Evolutionary conservation across 1,140 invertebrate species (phyloP).

Genomic region (Drosophila lowei): DNA sequence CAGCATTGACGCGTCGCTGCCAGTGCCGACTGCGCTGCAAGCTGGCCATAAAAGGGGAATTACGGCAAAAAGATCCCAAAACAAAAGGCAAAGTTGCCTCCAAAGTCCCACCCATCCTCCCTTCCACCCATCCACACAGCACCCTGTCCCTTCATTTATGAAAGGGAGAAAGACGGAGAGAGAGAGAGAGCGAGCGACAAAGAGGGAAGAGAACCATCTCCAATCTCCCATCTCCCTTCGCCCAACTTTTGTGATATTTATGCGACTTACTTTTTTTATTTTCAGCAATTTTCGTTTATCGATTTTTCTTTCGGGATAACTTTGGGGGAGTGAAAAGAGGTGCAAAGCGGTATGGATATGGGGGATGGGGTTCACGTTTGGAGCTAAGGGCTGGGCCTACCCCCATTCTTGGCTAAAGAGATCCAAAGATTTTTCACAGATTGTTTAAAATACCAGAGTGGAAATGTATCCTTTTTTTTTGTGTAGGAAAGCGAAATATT

Average conservation of each 20-base stretch:
- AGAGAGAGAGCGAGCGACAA: not conserved
- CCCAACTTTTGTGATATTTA: constrained; percentile 36
- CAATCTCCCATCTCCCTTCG: not conserved
- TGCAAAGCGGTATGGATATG: too few species aligned
- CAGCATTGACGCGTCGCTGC: constrained; percentile 28
- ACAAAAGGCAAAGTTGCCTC: constrained; percentile 57
- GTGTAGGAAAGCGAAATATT: too few species aligned
- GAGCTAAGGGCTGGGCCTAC: too few species aligned
- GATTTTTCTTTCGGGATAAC: constrained; percentile 45
- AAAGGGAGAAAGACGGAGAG: constrained; percentile 11
- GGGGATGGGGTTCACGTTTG: too few species aligned
- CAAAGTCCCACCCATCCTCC: not conserved
- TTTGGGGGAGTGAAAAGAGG: constrained; percentile 4
- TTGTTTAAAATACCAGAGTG: too few species aligned
- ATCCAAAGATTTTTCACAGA: too few species aligned
- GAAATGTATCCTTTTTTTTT: too few species aligned
- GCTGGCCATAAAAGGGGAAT: constrained; percentile 62
- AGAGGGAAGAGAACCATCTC: not conserved
- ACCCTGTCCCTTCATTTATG: constrained; percentile 38
- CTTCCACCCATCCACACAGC: not conserved
- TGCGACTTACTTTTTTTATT: constrained; percentile 54
- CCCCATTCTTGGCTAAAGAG: too few species aligned
- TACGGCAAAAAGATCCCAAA: constrained; percentile 50
- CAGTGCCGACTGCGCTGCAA: constrained; percentile 27
- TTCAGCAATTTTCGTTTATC: constrained; percentile 63